phyloP scores from a whole-genome alignment of 2,888 invertebrate genomes.

The Microctonus brassicae region DNA sequence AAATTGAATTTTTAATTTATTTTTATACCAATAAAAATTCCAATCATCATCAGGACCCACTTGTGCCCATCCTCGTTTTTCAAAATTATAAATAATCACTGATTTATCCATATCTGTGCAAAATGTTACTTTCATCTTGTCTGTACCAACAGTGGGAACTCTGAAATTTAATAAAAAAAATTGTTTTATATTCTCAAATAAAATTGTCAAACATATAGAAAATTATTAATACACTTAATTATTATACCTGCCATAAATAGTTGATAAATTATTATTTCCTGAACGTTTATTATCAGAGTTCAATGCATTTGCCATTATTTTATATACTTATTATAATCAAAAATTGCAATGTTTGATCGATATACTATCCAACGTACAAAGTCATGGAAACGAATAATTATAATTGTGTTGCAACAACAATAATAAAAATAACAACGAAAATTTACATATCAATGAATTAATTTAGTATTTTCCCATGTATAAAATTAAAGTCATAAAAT shows the following conservation, averaged over 20 bases:
- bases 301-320: constrained; percentile 54
- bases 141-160: constrained; percentile 58
- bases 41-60: constrained; percentile 93
- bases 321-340: no score
- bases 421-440: no score
- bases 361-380: constrained; percentile 37
- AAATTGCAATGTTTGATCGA: constrained; percentile 53
- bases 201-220: neutral
- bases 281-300: constrained; percentile 55
- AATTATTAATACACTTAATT: neutral
- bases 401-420: neutral
- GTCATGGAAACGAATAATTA: constrained; percentile 21
- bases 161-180: constrained; percentile 40
- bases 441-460: no score
- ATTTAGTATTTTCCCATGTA: no score
- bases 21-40: constrained; percentile 89
- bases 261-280: constrained; percentile 52
- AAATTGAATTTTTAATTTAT: constrained; percentile 1
- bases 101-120: constrained; percentile 95
- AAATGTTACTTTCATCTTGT: constrained; percentile 75
- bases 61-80: constrained; percentile 90
- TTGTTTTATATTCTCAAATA: no score
- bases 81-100: constrained; percentile 91
- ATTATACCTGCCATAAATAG: constrained; percentile 60
- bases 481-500: neutral